These are phyloP conservation scores for Sterna hirundo DNA, from an alignment of 2,113 vertebrate species.

Conservation along the genomic window DNA sequence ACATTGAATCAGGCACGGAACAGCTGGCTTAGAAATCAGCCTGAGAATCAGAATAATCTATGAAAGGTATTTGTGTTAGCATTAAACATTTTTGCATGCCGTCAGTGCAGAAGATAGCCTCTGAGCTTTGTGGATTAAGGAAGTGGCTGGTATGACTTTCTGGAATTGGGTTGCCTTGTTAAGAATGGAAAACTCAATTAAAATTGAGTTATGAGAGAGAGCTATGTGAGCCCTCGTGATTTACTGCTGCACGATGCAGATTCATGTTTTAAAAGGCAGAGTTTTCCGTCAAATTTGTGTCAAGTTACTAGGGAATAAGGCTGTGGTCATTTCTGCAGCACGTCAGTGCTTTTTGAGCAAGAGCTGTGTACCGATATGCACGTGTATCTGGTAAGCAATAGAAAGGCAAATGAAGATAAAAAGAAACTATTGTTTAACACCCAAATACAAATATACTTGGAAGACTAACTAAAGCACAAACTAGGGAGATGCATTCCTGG, in stretches of 20 bases:
- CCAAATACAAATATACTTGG: background rate
- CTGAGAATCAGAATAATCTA: constrained; percentile 66
- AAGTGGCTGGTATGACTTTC: constrained; percentile 25
- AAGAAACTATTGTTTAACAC: background rate
- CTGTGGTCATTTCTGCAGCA: background rate
- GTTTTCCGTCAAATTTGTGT: background rate
- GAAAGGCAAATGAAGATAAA: background rate
- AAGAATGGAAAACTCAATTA: constrained; percentile 16
- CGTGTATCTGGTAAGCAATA: background rate
- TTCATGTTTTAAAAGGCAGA: background rate
- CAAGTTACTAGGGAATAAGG: background rate
- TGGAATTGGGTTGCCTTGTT: constrained; percentile 11
- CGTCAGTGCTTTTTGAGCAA: background rate
- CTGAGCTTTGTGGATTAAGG: constrained; percentile 43
- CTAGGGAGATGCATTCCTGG: background rate
- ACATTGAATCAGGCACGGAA: constrained; percentile 73
- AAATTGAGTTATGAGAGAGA: constrained; percentile 11
- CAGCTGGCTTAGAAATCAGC: constrained; percentile 79
- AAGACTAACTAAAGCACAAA: background rate
- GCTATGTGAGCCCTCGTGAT: background rate
- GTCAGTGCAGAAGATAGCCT: constrained; percentile 41
- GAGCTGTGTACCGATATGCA: background rate
- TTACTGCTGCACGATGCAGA: background rate
- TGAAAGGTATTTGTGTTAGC: constrained; percentile 70
- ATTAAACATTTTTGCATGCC: constrained; percentile 70